Base-by-base conservation (phyloP, 1,140 invertebrate genomes). In the Cardiocondyla obscurior region DNA sequence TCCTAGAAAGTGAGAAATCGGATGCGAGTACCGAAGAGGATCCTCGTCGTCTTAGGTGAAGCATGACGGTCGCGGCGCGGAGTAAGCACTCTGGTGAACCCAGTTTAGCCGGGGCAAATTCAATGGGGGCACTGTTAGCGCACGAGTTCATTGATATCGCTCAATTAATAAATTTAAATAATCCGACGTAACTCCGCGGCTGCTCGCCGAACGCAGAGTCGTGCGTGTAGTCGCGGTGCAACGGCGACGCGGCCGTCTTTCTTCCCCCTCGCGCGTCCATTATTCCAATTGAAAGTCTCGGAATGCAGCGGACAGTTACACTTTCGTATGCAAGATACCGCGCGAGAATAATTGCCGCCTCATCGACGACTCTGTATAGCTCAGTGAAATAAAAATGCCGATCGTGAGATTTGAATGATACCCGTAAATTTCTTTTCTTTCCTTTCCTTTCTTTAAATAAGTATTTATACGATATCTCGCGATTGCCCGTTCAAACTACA, bases 101-200 rank as follows among this genome's bases (percentile, higher is more conserved):
- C 83, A 82, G 72, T 82, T 69, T 86, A 85, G 85, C 77, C 57
- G 67, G 81, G 65, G 89, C 51, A 87, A 90, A 92, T 92, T 93
- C 92, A 93, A 93, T 93, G 91, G 91, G 88, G 85, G 84, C 90
- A 90, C 91, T 93, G 92, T 93, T 93, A 83, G 86, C 88, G 85
- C 89, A 88, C 87, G 89, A 90, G 92, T 93, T 93, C 92, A 93
- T 92, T 93, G 92, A 93, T 93, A 93, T 93, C 87, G 88, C 91
- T 91, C 92, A 91, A 93, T 92, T 92, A 92, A 91, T 93, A 91
- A 90, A 93, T 93, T 92, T 90, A 93, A 93, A 93, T 92, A 92
- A 88, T 87, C 90, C 90, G 83, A 88, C 88, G 88, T 88, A 89
- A 91, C 89, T 91, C 88, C 87, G 55, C 58, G 87, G 81, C 83